Evolutionary conservation across 2,888 invertebrate species (phyloP), one percentile per base, ranked within the genome.

Genomic region (Andrena camellia): DNA sequence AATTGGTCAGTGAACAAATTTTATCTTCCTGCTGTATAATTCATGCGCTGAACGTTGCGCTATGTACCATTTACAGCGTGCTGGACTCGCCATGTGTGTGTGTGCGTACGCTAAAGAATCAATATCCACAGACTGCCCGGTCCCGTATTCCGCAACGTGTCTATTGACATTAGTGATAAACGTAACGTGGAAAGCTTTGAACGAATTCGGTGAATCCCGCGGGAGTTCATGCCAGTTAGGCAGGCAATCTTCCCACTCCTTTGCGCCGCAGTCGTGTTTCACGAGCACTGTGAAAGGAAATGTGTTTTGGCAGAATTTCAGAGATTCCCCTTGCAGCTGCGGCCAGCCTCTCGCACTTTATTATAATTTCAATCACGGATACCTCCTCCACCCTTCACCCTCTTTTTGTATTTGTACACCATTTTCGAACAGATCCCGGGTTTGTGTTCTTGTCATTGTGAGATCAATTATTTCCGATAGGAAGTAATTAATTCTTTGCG

Each of bases 261-360:
- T 72, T 66, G 79, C 83, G 59, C 63, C 75, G 64, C 67, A 66
- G 69, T 73, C 83, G 83, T 79, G 79, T 76, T 82, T 72, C 78
- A 75, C 71, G 67, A 68, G 78, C 72, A 54, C 69, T 71, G 70
- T 54, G 76, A 76, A 84, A 79, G 83, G 81, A 83, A 84, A 84
- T 84, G 84, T 78, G 76, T 81, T 84, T 83, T 84, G 84, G 83
- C 84, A 84, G 79, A 79, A 84, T 76, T 84, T 84, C 84, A 84
- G 75, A 79, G 83, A 79, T 73, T 76, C 76, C 33, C 64, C 63
- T 72, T 57, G 78, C 78, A 82, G 82, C 83, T 84, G 78, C 52
- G 83, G 68, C 77, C 60, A 23, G 69, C 64, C 29, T 73, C 64
- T 73, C 64, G 64, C 50, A 66, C 72, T 83, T 83, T 81, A 81